Evolutionary conservation across 2,113 vertebrate species (phyloP).

Genomic region (Cebidichthys violaceus): DNA sequence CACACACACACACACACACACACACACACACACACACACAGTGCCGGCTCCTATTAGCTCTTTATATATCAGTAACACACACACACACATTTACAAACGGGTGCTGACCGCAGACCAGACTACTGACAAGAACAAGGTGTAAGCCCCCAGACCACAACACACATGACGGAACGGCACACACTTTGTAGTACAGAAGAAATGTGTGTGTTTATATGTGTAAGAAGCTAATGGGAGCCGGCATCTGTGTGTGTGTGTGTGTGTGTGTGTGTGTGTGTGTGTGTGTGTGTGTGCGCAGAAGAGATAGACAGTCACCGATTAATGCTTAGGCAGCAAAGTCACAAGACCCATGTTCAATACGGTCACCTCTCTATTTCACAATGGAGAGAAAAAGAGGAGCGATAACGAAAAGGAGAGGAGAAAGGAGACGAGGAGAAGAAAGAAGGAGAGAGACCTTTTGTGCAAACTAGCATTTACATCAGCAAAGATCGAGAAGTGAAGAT

Average conservation of each 20-base stretch:
- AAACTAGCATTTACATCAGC: slow-evolving; percentile 42
- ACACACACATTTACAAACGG: slow-evolving; percentile 24
- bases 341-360: slow-evolving; percentile 26
- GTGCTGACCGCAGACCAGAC: slow-evolving; percentile 39
- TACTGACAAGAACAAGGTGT: slow-evolving; percentile 39
- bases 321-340: slow-evolving; percentile 55
- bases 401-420: background rate
- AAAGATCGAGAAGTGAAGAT: background rate
- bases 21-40: slow-evolving; percentile 3
- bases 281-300: slow-evolving; percentile 8
- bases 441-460: slow-evolving; percentile 49
- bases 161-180: slow-evolving; percentile 17
- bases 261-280: slow-evolving; percentile 4
- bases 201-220: slow-evolving; percentile 8
- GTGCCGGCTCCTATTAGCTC: slow-evolving; percentile 36
- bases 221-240: slow-evolving; percentile 40
- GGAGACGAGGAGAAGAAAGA: background rate
- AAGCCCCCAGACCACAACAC: slow-evolving; percentile 49
- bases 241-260: slow-evolving; percentile 19
- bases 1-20: slow-evolving; percentile 5
- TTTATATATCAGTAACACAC: slow-evolving; percentile 13
- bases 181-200: slow-evolving; percentile 15
- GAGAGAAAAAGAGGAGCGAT: slow-evolving; percentile 11
- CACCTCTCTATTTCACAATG: slow-evolving; percentile 31
- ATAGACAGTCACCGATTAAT: slow-evolving; percentile 40